Base-by-base conservation (phyloP, 1,140 invertebrate genomes). In the Drosophila sp. region DNA sequence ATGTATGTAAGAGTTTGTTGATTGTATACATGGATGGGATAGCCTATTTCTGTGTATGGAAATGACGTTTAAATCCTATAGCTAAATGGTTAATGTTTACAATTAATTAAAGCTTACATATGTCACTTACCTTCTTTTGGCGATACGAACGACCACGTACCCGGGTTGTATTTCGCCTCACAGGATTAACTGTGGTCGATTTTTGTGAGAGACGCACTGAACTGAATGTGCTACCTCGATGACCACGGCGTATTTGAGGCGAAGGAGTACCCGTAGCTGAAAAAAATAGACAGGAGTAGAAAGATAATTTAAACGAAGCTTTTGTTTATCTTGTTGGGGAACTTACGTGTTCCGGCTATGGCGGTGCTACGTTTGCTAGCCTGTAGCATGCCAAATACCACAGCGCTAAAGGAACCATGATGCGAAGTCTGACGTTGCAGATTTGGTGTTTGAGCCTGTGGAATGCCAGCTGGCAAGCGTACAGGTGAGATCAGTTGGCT, bases 341-440 rank as follows among this genome's bases (percentile, higher is more conserved):
- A 57, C 80, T 92, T 77, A 93, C 93, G 92, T 73, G 92, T 93
- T 60, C 92, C 91, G 35, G 90, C 89, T 17, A 94, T 94, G 61
- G 94, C 93, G 65, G 94, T 94, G 63, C 93, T 93, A 27, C 95
- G 93, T 32, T 95, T 94, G 78, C 96, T 94, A 11, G 97, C 96
- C 90, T 96, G 95, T 74, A 96, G 94, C 94, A 98, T 96, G 40
- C 96, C 96, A 90, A 97, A 98, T 2, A 98, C 97, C 30, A 98
- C 96, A 10, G 96, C 96, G 17, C 96, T 96, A 57, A 98, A 94
- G 76, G 95, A 95, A 75, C 95, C 96, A 79, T 96, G 96, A 76
- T 95, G 95, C 72, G 95, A 95, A 0, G 95, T 94, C 76, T 96
- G 95, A 1, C 95, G 93, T 23, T 93, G 93, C 72, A 95, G 93